Evolutionary conservation across 2,113 vertebrate species (phyloP), one percentile per base, ranked within the genome.

Genomic region (Chionodraco myersi): DNA sequence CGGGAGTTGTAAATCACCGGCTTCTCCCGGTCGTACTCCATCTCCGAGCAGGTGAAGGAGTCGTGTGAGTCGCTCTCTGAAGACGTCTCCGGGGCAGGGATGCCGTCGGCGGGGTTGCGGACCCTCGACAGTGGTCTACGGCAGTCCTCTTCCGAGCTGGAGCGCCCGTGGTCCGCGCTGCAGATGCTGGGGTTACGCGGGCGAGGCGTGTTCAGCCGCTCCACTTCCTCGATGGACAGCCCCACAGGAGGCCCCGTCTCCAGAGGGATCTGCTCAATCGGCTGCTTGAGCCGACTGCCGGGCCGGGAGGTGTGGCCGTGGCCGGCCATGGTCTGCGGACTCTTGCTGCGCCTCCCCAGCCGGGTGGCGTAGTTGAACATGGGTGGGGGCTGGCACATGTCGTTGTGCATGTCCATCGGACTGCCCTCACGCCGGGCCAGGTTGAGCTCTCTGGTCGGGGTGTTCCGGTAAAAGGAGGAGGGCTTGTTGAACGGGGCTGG

Each of bases 61-160:
- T 99, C 98, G 0, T 99, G 98, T 0, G 98, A 99, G 95, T 99
- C 98, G 2, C 98, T 99, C 83, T 99, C 98, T 0, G 98, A 99
- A 9, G 98, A 99, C 0, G 98, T 98, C 72, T 99, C 98, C 0
- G 97, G 97, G 0, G 98, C 98, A 0, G 98, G 98, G 73, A 99
- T 97, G 68, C 98, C 98, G 0, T 99, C 98, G 0, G 98, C 98
- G 0, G 98, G 98, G 92, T 99, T 99, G 77, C 98, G 94, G 0
- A 98, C 96, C 68, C 98, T 93, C 6, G 98, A 99, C 61, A 98
- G 94, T 0, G 98, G 98, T 72, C 97, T 92, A 59, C 97, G 92
- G 86, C 97, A 97, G 85, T 99, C 98, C 77, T 99, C 98, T 62
- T 99, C 98, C 0, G 97, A 99, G 5, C 97, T 99, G 10, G 98